phyloP scores from a whole-genome alignment of 1,140 invertebrate species.

The Cyphomyrmex costatus region DNA sequence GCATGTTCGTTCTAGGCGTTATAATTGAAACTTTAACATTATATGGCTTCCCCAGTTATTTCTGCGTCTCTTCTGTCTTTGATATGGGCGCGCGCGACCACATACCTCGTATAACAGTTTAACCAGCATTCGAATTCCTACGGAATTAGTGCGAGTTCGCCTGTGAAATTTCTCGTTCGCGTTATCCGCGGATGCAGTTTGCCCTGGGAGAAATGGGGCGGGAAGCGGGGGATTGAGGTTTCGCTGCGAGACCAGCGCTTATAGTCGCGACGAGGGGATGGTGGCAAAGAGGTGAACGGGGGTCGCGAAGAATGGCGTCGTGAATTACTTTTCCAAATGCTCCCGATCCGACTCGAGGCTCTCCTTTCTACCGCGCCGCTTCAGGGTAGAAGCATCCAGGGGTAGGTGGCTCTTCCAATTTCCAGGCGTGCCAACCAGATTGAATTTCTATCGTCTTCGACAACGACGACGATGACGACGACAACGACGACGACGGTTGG shows the following conservation, averaged over 20 bases:
- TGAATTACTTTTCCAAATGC: conserved; percentile 79
- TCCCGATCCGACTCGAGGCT: conserved; percentile 65
- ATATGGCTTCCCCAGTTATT: conserved; percentile 38
- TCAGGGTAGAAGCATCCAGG: conserved; percentile 73
- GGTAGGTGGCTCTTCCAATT: conserved; percentile 81
- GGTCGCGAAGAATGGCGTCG: conserved; percentile 72
- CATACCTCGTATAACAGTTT: conserved; percentile 63
- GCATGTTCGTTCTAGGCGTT: conserved; percentile 53
- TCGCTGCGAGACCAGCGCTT: conserved; percentile 57
- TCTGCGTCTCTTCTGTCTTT: conserved; percentile 41
- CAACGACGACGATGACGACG: conserved; percentile 54
- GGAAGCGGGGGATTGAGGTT: conserved; percentile 55
- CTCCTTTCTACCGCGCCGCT: conserved; percentile 60
- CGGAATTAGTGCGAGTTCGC: conserved; percentile 70
- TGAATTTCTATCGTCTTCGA: conserved; percentile 83
- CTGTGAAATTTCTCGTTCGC: conserved; percentile 71
- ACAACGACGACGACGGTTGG: conserved; percentile 63
- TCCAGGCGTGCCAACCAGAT: conserved; percentile 81
- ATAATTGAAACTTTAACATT: conserved; percentile 69
- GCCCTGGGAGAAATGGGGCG: conserved; percentile 12
- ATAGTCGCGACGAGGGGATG: conserved; percentile 5
- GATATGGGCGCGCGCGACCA: conserved; percentile 29
- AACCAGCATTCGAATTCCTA: conserved; percentile 70
- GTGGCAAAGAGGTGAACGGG: conserved; percentile 55
- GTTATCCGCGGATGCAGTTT: conserved; percentile 67